phyloP scores from a whole-genome alignment of 1,140 invertebrate genomes.

The Dinothrombium tinctorium region DNA sequence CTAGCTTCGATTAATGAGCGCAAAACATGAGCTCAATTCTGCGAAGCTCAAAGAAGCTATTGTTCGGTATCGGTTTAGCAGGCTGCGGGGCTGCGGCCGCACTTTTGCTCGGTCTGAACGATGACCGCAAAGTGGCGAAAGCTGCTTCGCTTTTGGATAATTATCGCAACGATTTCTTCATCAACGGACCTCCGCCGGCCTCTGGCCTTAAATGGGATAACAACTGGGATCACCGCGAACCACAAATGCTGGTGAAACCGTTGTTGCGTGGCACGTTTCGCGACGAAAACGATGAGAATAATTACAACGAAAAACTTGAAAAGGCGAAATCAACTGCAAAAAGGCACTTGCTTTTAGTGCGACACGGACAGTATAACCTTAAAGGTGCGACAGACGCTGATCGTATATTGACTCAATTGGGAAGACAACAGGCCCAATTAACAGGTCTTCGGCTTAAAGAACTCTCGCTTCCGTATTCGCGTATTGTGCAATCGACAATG shows the following conservation, averaged over 20 bases:
- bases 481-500: conserved; percentile 71
- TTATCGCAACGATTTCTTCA: too few relatives aligned
- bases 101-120: too few relatives aligned
- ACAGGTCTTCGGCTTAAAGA: conserved; percentile 43
- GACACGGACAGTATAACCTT: conserved; percentile 80
- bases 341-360: conserved; percentile 63
- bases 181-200: too few relatives aligned
- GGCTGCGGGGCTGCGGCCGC: too few relatives aligned
- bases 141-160: too few relatives aligned
- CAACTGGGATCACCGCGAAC: conserved; percentile 64
- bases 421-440: conserved; percentile 51
- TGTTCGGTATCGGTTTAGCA: too few relatives aligned
- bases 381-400: conserved; percentile 45
- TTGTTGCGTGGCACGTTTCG: conserved; percentile 18
- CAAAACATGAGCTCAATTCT: too few relatives aligned
- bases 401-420: conserved; percentile 48
- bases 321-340: conserved; percentile 37
- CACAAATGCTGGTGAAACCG: conserved; percentile 40
- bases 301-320: conserved; percentile 16
- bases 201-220: conserved; percentile 43
- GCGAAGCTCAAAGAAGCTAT: too few relatives aligned
- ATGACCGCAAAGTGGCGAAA: too few relatives aligned
- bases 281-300: conserved; percentile 16
- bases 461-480: conserved; percentile 47
- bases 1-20: too few relatives aligned